A percentile compares a stretch with the other conserved stretches of the same genome.
Conservation (phyloP, 2,113 vertebrate species). For the Mesembrinibis cayennensis region DNA sequence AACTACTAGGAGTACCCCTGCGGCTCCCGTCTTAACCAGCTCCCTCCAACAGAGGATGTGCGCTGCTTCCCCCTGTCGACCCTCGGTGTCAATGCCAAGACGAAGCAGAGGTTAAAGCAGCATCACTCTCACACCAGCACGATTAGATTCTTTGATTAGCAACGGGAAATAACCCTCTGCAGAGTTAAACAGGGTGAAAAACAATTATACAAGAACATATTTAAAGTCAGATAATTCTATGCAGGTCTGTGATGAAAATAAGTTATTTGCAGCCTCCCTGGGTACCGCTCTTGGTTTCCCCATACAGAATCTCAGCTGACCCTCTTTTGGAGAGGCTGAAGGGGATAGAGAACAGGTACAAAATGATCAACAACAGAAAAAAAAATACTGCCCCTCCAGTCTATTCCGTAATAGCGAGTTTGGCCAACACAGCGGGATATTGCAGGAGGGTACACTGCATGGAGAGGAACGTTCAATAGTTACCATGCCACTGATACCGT, state of each 20-base stretch:
- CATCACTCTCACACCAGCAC: not conserved
- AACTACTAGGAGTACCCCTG: not conserved
- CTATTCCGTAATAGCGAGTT: rapidly evolving
- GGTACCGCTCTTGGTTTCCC: not conserved
- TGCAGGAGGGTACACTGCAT: not conserved
- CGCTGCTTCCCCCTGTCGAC: conserved; percentile 2
- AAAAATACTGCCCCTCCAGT: not conserved
- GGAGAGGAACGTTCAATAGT: not conserved
- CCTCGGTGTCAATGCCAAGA: not conserved
- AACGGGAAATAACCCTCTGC: not conserved
- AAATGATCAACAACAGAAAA: not conserved
- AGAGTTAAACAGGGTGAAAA: not conserved
- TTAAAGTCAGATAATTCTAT: not conserved
- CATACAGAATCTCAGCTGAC: not conserved
- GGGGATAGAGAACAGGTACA: not conserved
- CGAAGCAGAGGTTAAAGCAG: not conserved
- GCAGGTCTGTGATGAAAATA: not conserved
- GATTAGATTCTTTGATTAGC: not conserved
- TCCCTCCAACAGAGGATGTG: not conserved
- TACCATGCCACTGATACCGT: rapidly evolving
- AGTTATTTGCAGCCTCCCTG: not conserved
- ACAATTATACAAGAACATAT: not conserved
- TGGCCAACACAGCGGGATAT: not conserved
- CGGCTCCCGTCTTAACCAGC: not conserved
- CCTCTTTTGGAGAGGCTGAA: not conserved